phyloP scores from a whole-genome alignment of 2,888 invertebrate species.

The Alentia gelatinosa region DNA sequence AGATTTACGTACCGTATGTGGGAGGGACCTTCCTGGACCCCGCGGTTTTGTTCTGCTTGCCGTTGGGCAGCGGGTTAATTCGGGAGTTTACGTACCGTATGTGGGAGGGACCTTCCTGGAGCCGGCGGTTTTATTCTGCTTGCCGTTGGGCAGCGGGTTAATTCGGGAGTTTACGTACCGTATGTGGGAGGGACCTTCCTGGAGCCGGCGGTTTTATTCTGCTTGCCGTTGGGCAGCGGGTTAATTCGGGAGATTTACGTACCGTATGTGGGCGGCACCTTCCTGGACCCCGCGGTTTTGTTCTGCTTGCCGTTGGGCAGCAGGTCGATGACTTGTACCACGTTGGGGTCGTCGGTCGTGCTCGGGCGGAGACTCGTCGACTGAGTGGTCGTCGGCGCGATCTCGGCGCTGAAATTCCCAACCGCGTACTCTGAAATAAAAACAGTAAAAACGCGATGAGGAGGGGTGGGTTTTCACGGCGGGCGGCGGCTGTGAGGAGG shows the following conservation, averaged over 20 bases:
- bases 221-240: slow-evolving; percentile 26
- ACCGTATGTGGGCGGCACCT: slow-evolving; percentile 34
- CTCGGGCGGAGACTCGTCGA: slow-evolving; percentile 56
- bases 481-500: no score
- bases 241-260: slow-evolving; percentile 33
- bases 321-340: slow-evolving; percentile 34
- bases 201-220: background rate
- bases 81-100: no score
- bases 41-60: no score
- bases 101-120: no score
- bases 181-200: slow-evolving; percentile 8
- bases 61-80: no score
- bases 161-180: no score
- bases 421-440: slow-evolving; percentile 80
- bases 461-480: no score
- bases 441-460: no score
- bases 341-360: background rate
- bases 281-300: slow-evolving; percentile 28
- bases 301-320: slow-evolving; percentile 42
- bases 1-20: no score
- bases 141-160: no score
- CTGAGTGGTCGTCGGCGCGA: slow-evolving; percentile 66
- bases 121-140: no score
- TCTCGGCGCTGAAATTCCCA: slow-evolving; percentile 58
- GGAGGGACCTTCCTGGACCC: no score